Evolutionary conservation across 2,888 invertebrate genomes (phyloP).

Genomic region (Chesias legatella): DNA sequence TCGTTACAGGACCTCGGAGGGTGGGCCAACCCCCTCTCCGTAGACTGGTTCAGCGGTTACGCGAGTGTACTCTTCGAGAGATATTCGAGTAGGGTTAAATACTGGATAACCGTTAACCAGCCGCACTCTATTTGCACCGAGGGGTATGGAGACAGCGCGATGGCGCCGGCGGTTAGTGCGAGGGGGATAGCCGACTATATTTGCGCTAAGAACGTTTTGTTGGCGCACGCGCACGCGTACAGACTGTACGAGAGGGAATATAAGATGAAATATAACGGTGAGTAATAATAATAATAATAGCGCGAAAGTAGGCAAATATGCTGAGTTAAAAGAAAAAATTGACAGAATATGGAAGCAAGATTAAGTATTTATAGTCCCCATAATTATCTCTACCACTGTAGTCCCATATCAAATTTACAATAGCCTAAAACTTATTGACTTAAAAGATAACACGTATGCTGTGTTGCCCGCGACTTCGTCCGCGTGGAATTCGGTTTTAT

Average conservation of each 20-base stretch:
- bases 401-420: too few species aligned
- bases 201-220: conserved; percentile 73
- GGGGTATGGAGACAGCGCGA: conserved; percentile 60
- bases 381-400: too few species aligned
- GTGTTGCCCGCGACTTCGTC: too few species aligned
- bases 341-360: too few species aligned
- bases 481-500: too few species aligned
- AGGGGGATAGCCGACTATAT: conserved; percentile 73
- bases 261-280: conserved; percentile 52
- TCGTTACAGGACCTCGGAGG: conserved; percentile 34
- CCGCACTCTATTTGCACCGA: conserved; percentile 64
- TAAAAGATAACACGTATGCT: too few species aligned
- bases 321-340: too few species aligned
- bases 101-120: conserved; percentile 83
- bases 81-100: conserved; percentile 65
- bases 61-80: conserved; percentile 60
- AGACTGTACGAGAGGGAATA: conserved; percentile 61
- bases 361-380: too few species aligned
- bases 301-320: too few species aligned
- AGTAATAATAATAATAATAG: conserved; percentile 6
- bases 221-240: conserved; percentile 81
- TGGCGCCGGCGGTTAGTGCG: conserved; percentile 55
- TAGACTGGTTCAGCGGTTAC: conserved; percentile 71
- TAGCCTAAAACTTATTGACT: too few species aligned
- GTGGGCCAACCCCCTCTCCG: conserved; percentile 50